Conservation (phyloP, 2,113 vertebrate genomes). For the Cheilinus undulatus region DNA sequence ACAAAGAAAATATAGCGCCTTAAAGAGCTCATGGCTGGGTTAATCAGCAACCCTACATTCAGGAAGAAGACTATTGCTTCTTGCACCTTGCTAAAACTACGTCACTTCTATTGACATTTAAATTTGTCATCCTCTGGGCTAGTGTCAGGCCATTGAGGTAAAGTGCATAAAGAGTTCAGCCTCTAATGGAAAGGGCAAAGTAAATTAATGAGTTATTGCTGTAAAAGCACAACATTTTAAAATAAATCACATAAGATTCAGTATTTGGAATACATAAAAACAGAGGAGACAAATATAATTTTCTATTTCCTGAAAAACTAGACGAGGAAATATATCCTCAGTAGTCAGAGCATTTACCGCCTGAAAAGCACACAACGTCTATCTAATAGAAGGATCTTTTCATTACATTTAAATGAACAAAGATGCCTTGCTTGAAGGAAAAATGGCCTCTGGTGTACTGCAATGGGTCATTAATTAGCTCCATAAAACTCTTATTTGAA, state of each 20-base stretch:
- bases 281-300: neutral
- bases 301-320: neutral
- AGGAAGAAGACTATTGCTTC: neutral
- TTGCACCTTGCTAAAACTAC: slow-evolving; percentile 5
- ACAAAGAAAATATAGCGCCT: slow-evolving; percentile 6
- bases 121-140: neutral
- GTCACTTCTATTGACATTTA: slow-evolving; percentile 40
- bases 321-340: neutral
- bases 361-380: slow-evolving; percentile 17
- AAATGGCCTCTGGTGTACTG: slow-evolving; percentile 45
- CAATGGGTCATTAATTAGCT: slow-evolving; percentile 59
- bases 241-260: neutral
- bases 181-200: neutral
- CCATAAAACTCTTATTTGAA: slow-evolving; percentile 53
- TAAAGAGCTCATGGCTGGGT: slow-evolving; percentile 8
- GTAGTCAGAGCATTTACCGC: slow-evolving; percentile 24
- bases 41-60: slow-evolving; percentile 14
- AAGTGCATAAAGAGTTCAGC: neutral
- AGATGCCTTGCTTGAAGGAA: slow-evolving; percentile 49
- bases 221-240: too few relatives aligned
- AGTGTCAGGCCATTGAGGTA: neutral
- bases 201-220: neutral
- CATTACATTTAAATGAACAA: slow-evolving; percentile 58
- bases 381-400: slow-evolving; percentile 43
- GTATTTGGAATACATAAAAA: slow-evolving; percentile 1